Conservation (phyloP, 2,113 vertebrate genomes). For the Vombatus ursinus region DNA sequence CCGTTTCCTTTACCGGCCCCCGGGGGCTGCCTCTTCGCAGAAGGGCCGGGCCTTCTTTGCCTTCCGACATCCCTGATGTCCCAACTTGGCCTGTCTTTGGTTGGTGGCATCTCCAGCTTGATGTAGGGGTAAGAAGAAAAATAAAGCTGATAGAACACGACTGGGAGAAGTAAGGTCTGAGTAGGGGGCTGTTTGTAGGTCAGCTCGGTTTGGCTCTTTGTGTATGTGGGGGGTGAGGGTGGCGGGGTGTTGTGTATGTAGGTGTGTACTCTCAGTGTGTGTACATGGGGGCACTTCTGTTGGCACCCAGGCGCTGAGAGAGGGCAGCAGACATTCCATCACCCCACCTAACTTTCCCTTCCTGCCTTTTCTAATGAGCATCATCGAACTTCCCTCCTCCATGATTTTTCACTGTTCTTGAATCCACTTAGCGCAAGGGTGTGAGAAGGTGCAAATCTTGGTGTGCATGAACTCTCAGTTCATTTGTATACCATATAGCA, state of each 20-base stretch:
- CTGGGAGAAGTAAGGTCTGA: not conserved
- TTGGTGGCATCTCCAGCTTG: not conserved
- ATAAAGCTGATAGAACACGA: no score
- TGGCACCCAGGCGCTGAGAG: not conserved
- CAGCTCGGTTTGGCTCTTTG: not conserved
- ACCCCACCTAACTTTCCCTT: not conserved
- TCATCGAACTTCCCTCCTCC: not conserved
- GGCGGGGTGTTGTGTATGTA: not conserved
- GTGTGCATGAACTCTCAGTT: no score
- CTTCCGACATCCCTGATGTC: not conserved
- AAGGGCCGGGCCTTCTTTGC: not conserved
- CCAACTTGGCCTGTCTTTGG: not conserved
- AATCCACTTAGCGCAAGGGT: not conserved
- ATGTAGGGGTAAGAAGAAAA: not conserved
- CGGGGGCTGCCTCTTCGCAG: no score
- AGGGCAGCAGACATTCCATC: not conserved
- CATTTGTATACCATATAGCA: not conserved
- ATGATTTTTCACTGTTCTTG: not conserved
- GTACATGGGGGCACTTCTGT: not conserved
- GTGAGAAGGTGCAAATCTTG: no score
- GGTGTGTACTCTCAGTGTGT: not conserved
- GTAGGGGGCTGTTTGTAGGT: not conserved
- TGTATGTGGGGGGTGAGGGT: no score
- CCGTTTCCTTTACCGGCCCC: not conserved
- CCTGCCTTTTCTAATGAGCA: not conserved